Conservation (phyloP, 2,888 invertebrate species). For the Polylopha cassiicola region DNA sequence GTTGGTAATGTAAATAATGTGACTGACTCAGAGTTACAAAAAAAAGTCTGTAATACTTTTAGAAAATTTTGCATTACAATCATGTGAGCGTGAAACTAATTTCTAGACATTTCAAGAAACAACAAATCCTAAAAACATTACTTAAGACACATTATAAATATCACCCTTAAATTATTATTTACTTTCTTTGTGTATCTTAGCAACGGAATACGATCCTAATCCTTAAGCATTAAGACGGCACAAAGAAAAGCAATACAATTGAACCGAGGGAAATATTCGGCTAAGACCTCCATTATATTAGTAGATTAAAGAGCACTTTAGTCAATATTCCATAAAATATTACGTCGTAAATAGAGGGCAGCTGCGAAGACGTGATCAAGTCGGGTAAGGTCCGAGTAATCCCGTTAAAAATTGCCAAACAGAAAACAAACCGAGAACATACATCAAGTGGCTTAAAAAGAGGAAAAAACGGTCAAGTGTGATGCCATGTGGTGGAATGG, state of each 20-base stretch:
- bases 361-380: constrained; percentile 69
- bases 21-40: too few relatives aligned
- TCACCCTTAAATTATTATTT: too few relatives aligned
- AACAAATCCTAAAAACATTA: too few relatives aligned
- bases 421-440: constrained; percentile 70
- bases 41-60: too few relatives aligned
- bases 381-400: constrained; percentile 54
- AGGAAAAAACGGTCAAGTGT: constrained; percentile 26
- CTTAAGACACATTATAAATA: too few relatives aligned
- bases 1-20: too few relatives aligned
- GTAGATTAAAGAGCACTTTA: constrained; percentile 76
- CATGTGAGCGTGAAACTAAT: too few relatives aligned
- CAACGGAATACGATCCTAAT: constrained; percentile 24
- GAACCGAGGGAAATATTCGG: constrained; percentile 23
- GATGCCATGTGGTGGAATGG: not conserved
- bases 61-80: too few relatives aligned
- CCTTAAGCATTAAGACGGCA: constrained; percentile 32
- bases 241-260: constrained; percentile 24
- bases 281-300: constrained; percentile 67
- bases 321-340: constrained; percentile 76
- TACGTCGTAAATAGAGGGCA: constrained; percentile 71
- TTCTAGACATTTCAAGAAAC: too few relatives aligned
- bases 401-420: constrained; percentile 76
- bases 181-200: too few relatives aligned
- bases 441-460: constrained; percentile 67